These are phyloP conservation scores for Bombus consobrinus DNA, from an alignment of 1,140 invertebrate genomes.

Conservation along the genomic window DNA sequence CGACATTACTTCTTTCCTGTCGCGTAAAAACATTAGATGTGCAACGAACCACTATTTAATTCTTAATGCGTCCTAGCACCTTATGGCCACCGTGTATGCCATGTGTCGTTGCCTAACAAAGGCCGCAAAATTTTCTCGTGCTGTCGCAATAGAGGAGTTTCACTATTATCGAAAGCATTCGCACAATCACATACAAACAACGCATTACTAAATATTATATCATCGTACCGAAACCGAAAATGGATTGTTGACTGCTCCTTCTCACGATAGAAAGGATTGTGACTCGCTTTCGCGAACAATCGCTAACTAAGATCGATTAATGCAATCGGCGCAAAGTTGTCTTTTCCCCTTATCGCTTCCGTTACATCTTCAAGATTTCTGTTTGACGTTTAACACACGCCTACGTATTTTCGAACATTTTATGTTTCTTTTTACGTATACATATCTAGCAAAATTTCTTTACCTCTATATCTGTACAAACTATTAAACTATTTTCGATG, in stretches of 20 bases:
- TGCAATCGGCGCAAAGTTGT: not conserved
- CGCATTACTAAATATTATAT: slow-evolving; percentile 56
- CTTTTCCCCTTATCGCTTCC: not conserved
- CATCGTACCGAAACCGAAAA: slow-evolving; percentile 26
- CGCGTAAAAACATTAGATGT: not conserved
- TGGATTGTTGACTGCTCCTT: not conserved
- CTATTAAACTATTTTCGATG: not conserved
- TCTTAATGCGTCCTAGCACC: slow-evolving; percentile 38
- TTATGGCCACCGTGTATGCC: not conserved
- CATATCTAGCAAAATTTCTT: not conserved
- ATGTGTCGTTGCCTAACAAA: slow-evolving; percentile 65
- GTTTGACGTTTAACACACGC: no score
- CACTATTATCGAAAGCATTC: slow-evolving; percentile 74
- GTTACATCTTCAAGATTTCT: not conserved
- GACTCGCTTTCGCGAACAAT: slow-evolving; percentile 28
- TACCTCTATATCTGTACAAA: not conserved
- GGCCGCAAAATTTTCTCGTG: slow-evolving; percentile 66
- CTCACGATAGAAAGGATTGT: slow-evolving; percentile 26
- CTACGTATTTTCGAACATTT: not conserved
- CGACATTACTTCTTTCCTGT: not conserved
- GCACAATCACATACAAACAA: slow-evolving; percentile 58
- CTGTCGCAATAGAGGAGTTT: slow-evolving; percentile 76
- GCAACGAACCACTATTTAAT: slow-evolving; percentile 35
- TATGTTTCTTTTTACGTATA: not conserved
- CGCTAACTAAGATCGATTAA: not conserved